Base-by-base conservation (phyloP, 2,113 vertebrate species). In the Vidua chalybeata region DNA sequence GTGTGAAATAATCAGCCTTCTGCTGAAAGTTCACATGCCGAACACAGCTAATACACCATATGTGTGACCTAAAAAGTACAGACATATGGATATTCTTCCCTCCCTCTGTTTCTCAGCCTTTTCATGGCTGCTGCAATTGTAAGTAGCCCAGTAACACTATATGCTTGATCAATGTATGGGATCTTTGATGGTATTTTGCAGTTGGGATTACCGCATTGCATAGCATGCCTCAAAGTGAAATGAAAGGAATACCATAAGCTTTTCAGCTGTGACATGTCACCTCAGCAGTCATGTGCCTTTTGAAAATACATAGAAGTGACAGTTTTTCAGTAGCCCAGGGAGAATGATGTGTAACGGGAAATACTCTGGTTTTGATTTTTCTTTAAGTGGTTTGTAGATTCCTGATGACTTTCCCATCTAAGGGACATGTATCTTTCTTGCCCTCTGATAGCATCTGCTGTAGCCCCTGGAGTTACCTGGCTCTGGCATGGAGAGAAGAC, bases 41-140 rank as follows among this genome's bases (percentile, higher is more conserved):
- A 93, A 96, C 52, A 11, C 59, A 69, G 43, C 55, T 94, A 91
- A 91, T 89, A 41, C 67, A 69, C 94, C 89, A 52, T 94, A 91
- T 91, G 92, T 19, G 64, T 81, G 93, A 91, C 87, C 91, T 85
- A 73, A 89, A 96, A 96, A 86, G 33, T 76, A 80, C 17, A 94
- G 87, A 69, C 90, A 85, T 37, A 33, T 46, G 59, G 82, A 48
- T 96, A 54, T 83, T 93, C 63, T 66, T 90, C 63, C 87, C 67
- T 94, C 91, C 72, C 74, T 55, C n/a, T 11, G 30, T 30, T 93
- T 93, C 91, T 95, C 83, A 87, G 87, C 55, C 72, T 91, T 95
- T 95, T 93, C 52, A n/a, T 68, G 61, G 33, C 49, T 86, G 59
- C 41, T 81, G 35, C 52, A 37, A 31, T 61, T 80, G 10, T 67